A percentile compares a stretch with the other conserved stretches of the same genome.
phyloP scores from a whole-genome alignment of 2,797 vertebrate species.

The Ambastaia sidthimunki region DNA sequence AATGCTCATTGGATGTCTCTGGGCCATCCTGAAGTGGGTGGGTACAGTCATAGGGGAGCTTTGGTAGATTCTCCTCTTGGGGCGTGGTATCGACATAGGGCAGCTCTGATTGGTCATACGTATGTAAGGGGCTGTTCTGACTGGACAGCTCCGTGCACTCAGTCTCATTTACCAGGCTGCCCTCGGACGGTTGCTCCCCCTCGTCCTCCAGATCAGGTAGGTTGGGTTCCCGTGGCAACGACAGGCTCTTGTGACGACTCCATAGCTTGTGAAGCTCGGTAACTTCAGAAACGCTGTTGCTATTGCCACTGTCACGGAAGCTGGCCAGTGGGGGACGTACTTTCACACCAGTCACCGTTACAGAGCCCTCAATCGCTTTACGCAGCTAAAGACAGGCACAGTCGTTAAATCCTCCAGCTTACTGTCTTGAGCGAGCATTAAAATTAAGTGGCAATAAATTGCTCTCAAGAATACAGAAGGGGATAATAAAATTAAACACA shows the following conservation, averaged over 20 bases:
- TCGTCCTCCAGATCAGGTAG: conserved; percentile 69
- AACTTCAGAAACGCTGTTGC: conserved; percentile 87
- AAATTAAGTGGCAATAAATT: conserved; percentile 8
- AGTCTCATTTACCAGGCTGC: conserved; percentile 64
- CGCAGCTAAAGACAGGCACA: conserved; percentile 80
- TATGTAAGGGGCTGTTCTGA: conserved; percentile 67
- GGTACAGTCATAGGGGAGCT: conserved; percentile 76
- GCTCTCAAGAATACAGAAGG: not conserved
- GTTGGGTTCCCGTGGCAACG: conserved; percentile 86
- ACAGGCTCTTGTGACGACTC: conserved; percentile 87
- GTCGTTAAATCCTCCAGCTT: not conserved
- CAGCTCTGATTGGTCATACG: conserved; percentile 71
- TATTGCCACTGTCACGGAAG: conserved; percentile 94
- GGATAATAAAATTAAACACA: conserved; percentile 59
- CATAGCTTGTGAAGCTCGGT: conserved; percentile 94
- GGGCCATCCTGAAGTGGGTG: conserved; percentile 65
- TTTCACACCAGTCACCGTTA: conserved; percentile 94
- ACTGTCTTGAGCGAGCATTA: not conserved
- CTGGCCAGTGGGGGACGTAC: conserved; percentile 95
- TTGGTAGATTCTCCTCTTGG: conserved; percentile 74
- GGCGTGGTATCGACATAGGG: conserved; percentile 63
- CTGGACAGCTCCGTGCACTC: conserved; percentile 64
- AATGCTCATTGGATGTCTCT: conserved; percentile 59
- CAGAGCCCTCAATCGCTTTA: conserved; percentile 95
- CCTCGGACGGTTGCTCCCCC: conserved; percentile 71